Conservation (phyloP, 2,888 invertebrate species). For the Acleris literana region DNA sequence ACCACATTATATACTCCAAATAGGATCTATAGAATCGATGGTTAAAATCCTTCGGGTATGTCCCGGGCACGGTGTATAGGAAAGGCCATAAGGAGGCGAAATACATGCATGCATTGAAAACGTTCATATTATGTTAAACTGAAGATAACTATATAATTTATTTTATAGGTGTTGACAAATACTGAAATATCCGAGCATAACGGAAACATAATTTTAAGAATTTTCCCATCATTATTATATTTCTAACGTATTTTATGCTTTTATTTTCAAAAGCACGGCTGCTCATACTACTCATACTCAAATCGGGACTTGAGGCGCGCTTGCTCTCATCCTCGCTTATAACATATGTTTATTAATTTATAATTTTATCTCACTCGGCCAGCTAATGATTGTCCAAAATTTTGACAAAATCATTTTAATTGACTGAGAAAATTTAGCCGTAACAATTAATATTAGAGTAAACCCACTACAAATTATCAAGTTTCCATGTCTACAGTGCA, state of each 20-base stretch:
- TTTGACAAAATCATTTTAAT: background rate
- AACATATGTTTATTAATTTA: conserved; percentile 34
- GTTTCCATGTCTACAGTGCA: background rate
- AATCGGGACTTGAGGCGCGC: conserved; percentile 31
- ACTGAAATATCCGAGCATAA: background rate
- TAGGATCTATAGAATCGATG: too few species aligned
- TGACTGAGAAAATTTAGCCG: background rate
- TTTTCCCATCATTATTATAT: too few species aligned
- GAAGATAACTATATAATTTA: too few species aligned
- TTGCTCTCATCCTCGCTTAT: conserved; percentile 47
- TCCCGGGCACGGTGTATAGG: too few species aligned
- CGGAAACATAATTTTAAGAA: background rate
- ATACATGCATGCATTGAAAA: too few species aligned
- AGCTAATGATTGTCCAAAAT: conserved; percentile 14
- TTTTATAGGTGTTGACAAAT: conserved; percentile 2
- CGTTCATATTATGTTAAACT: too few species aligned
- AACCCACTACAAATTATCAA: background rate
- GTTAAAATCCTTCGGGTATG: too few species aligned
- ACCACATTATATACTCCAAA: too few species aligned
- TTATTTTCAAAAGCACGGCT: conserved; percentile 19
- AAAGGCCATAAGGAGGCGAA: too few species aligned
- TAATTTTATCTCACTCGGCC: conserved; percentile 15
- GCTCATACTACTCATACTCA: conserved; percentile 27
- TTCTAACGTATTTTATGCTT: conserved; percentile 14
- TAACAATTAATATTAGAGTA: background rate